Percentiles rank a stretch among this genome's conserved stretches.
Conservation (phyloP, 2,888 invertebrate genomes). For the Carabus problematicus region DNA sequence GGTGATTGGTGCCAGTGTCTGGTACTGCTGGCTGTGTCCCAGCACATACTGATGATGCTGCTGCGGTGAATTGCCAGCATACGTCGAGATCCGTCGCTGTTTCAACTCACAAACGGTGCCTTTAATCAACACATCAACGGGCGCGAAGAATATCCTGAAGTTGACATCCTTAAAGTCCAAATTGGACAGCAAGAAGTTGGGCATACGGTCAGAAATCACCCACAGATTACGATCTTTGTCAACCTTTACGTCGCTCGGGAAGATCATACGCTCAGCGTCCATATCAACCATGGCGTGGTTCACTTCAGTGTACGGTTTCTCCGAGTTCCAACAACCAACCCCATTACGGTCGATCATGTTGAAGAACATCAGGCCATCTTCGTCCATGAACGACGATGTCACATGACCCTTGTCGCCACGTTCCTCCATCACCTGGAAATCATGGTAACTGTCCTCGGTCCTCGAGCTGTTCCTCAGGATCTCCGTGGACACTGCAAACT, state of each 20-base stretch:
- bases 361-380: conserved; percentile 77
- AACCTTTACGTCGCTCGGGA: conserved; percentile 82
- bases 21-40: too few relatives aligned
- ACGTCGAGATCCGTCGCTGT: background rate
- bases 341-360: conserved; percentile 82
- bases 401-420: conserved; percentile 74
- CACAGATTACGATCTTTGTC: conserved; percentile 74
- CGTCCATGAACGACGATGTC: conserved; percentile 77
- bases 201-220: conserved; percentile 85
- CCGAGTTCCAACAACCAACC: conserved; percentile 82
- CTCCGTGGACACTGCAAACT: conserved; percentile 80
- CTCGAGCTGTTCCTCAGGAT: conserved; percentile 73
- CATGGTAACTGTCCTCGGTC: conserved; percentile 73
- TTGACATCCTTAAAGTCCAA: conserved; percentile 79
- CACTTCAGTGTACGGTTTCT: conserved; percentile 68
- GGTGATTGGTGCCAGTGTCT: too few relatives aligned
- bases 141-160: conserved; percentile 77
- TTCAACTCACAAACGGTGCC: conserved; percentile 77
- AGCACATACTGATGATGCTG: too few relatives aligned
- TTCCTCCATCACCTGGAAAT: conserved; percentile 71
- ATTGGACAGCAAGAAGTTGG: conserved; percentile 71
- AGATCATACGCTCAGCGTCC: conserved; percentile 78
- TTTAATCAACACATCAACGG: conserved; percentile 69
- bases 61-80: too few relatives aligned
- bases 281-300: conserved; percentile 75